Evolutionary conservation across 2,797 vertebrate genomes (phyloP).

Genomic region (Lepilemur ruficaudatus): DNA sequence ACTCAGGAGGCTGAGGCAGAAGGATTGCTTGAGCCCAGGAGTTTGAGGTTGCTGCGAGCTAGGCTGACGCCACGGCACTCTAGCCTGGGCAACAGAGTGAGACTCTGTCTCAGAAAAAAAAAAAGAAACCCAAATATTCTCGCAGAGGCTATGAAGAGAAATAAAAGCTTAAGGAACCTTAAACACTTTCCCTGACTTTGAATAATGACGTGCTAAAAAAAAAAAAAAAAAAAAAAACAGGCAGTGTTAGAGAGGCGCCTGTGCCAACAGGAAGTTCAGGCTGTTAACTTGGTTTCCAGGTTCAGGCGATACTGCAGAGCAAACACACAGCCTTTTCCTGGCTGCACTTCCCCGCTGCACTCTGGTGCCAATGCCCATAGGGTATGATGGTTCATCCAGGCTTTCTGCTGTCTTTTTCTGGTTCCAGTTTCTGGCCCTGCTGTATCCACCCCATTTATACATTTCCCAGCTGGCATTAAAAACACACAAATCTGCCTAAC

Average conservation of each 20-base stretch:
- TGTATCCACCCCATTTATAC: neutral
- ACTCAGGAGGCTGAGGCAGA: too few relatives aligned
- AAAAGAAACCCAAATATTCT: neutral
- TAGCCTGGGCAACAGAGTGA: too few relatives aligned
- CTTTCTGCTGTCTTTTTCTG: neutral
- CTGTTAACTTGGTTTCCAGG: neutral
- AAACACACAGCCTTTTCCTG: neutral
- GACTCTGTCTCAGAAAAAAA: too few relatives aligned
- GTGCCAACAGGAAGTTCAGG: neutral
- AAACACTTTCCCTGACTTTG: neutral
- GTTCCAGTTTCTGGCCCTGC: neutral
- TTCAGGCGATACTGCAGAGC: neutral
- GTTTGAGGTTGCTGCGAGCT: too few relatives aligned
- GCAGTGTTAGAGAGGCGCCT: neutral
- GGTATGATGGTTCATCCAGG: neutral
- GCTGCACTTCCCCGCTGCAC: neutral
- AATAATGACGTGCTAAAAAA: neutral
- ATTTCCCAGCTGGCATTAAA: neutral
- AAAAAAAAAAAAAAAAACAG: neutral
- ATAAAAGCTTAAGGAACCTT: neutral
- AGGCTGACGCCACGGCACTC: too few relatives aligned
- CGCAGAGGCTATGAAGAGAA: neutral
- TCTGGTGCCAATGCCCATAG: neutral
- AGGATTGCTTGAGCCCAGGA: too few relatives aligned
- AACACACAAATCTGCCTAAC: neutral